phyloP scores from a whole-genome alignment of 2,888 invertebrate genomes.

The Mythimna pallens region DNA sequence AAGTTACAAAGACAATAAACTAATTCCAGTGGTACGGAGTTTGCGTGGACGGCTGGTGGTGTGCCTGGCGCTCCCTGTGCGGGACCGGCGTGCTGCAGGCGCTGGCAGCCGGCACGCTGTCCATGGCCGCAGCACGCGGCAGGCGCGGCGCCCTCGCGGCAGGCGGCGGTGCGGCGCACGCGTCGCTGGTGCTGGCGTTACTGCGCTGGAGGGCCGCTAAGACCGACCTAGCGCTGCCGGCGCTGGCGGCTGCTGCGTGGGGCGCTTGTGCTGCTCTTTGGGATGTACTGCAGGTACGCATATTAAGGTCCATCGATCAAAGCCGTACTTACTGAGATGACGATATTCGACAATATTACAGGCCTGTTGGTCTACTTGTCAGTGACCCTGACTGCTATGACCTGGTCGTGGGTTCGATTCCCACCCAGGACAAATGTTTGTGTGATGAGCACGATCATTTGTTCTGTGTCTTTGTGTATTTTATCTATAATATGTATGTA shows the following conservation, averaged over 20 bases:
- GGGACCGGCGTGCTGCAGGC: conserved; percentile 94
- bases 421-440: no score
- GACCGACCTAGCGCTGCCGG: conserved; percentile 95
- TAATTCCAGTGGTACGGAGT: conserved; percentile 94
- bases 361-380: no score
- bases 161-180: conserved; percentile 95
- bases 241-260: conserved; percentile 96
- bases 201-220: conserved; percentile 95
- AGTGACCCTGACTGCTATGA: no score
- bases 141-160: conserved; percentile 94
- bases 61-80: conserved; percentile 93
- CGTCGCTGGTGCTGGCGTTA: conserved; percentile 94
- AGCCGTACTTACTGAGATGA: no score
- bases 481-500: no score
- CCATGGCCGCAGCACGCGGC: conserved; percentile 94
- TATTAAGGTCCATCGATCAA: background rate
- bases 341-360: no score
- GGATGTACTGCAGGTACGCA: conserved; percentile 92
- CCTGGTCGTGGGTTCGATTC: no score
- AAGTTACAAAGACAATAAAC: background rate
- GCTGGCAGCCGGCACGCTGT: conserved; percentile 94
- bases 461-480: no score
- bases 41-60: conserved; percentile 94
- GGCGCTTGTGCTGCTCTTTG: conserved; percentile 96
- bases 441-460: no score